A percentile compares a stretch with the other conserved stretches of the same genome.
phyloP scores from a whole-genome alignment of 2,888 invertebrate species.

The Syrphus vitripennis region DNA sequence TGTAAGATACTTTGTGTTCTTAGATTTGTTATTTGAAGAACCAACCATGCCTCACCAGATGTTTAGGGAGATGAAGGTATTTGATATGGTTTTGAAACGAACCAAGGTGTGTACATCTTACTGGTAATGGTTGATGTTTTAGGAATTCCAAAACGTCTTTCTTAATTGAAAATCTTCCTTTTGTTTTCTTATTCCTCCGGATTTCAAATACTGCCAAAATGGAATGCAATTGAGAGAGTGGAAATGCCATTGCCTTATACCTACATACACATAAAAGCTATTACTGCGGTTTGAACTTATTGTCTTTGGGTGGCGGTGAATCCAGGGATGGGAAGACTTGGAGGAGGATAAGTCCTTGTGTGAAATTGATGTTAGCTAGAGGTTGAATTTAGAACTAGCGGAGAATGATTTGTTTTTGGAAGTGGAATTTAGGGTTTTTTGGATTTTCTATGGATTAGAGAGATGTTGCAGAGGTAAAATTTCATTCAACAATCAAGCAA shows the following conservation, averaged over 20 bases:
- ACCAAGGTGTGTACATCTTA: background rate
- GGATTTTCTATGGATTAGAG: background rate
- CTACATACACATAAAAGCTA: background rate
- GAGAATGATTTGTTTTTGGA: background rate
- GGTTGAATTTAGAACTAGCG: background rate
- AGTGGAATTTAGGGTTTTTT: background rate
- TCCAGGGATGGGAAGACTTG: background rate
- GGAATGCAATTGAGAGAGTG: slow-evolving; percentile 9
- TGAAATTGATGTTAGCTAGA: background rate
- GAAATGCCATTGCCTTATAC: background rate
- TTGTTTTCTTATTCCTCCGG: background rate
- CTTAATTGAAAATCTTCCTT: slow-evolving; percentile 2
- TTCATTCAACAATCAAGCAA: background rate
- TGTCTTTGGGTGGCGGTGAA: background rate
- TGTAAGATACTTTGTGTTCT: slow-evolving; percentile 35
- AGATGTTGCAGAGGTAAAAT: background rate
- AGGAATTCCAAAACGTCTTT: background rate
- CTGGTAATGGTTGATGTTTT: background rate
- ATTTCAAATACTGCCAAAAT: background rate
- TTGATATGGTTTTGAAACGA: background rate
- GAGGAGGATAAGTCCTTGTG: background rate
- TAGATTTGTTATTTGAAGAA: background rate
- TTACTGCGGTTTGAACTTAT: slow-evolving; percentile 9
- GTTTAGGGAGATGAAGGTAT: background rate
- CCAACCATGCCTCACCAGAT: background rate